These are phyloP conservation scores for Drosophila recens DNA, from an alignment of 2,888 invertebrate species.

Conservation along the genomic window DNA sequence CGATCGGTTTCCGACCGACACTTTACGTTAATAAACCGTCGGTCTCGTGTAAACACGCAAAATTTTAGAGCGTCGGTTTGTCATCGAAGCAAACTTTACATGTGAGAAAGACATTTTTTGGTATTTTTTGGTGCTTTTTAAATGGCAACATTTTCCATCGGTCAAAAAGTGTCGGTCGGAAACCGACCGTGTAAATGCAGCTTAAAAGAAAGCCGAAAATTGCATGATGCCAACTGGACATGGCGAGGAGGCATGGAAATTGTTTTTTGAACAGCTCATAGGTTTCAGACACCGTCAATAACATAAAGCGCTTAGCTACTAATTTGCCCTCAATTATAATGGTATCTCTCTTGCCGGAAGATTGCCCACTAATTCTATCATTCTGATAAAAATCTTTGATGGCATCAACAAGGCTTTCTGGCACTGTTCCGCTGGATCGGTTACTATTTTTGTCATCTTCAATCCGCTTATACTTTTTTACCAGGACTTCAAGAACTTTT, in stretches of 20 bases:
- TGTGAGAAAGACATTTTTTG: too few relatives aligned
- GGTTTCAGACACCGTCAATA: not conserved
- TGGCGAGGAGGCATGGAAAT: not conserved
- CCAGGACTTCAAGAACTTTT: not conserved
- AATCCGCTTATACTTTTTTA: not conserved
- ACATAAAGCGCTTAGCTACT: not conserved
- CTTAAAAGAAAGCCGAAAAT: too few relatives aligned
- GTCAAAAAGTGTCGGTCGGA: too few relatives aligned
- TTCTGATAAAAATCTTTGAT: too few relatives aligned
- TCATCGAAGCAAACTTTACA: too few relatives aligned
- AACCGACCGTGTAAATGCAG: too few relatives aligned
- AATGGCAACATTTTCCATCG: too few relatives aligned
- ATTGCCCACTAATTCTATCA: not conserved
- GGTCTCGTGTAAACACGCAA: too few relatives aligned
- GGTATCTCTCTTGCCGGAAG: not conserved
- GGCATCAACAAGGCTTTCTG: not conserved
- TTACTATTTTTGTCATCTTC: not conserved
- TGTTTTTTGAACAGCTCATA: not conserved
- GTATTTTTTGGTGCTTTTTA: too few relatives aligned
- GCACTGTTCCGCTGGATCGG: not conserved
- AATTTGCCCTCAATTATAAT: not conserved
- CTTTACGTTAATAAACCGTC: too few relatives aligned
- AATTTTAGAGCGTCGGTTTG: too few relatives aligned
- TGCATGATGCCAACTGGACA: not conserved
- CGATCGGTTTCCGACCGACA: too few relatives aligned